These are phyloP conservation scores for Toxotes chatareus DNA, from an alignment of 2,113 vertebrate species.

Conservation along the genomic window DNA sequence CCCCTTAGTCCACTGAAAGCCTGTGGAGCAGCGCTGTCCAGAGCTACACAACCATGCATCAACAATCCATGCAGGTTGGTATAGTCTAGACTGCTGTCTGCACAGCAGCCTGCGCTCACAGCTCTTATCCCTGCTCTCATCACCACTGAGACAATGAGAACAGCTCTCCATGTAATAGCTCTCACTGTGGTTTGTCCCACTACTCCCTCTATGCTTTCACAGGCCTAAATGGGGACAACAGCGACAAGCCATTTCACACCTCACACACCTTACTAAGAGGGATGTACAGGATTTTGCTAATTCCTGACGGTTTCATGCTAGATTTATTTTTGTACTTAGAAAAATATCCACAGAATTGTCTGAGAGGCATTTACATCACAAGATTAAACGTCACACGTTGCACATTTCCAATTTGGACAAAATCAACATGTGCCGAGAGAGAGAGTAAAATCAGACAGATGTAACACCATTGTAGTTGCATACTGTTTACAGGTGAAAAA, in stretches of 20 bases:
- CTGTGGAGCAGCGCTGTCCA: constrained; percentile 50
- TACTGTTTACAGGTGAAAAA: constrained; percentile 68
- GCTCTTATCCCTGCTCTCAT: constrained; percentile 58
- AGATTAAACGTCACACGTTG: constrained; percentile 72
- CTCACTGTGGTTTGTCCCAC: constrained; percentile 54
- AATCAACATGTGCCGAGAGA: constrained; percentile 75
- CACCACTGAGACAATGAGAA: constrained; percentile 53
- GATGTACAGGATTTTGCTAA: constrained; percentile 57
- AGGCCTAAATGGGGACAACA: constrained; percentile 45
- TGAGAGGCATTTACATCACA: constrained; percentile 73
- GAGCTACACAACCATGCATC: constrained; percentile 60
- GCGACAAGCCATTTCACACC: constrained; percentile 54
- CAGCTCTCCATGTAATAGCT: constrained; percentile 56
- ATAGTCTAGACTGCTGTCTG: constrained; percentile 58
- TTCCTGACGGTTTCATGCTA: constrained; percentile 73
- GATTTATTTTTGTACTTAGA: constrained; percentile 69
- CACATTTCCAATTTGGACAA: constrained; percentile 78
- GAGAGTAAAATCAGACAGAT: constrained; percentile 69
- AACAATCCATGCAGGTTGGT: constrained; percentile 60
- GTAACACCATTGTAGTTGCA: constrained; percentile 73
- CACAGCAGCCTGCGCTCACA: constrained; percentile 56
- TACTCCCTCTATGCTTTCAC: constrained; percentile 46
- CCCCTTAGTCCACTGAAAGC: constrained; percentile 41
- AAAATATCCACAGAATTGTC: constrained; percentile 70
- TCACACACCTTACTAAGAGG: constrained; percentile 58